Conservation (phyloP, 2,113 vertebrate species). For the Mormyrus iriodes region DNA sequence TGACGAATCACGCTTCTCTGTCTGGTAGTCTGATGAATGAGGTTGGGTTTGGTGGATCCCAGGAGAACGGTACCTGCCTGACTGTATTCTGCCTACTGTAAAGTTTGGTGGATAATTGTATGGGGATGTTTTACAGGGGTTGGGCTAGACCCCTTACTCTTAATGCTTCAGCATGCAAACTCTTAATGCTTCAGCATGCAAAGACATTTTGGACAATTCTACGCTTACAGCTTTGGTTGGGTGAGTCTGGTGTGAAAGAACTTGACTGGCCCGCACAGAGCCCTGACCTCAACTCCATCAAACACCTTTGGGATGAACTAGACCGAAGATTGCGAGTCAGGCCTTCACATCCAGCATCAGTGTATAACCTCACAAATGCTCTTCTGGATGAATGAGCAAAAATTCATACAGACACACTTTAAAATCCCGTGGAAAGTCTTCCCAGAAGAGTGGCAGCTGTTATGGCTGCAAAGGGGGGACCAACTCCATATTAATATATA, state of each 20-base stretch:
- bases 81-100: not conserved
- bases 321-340: too few relatives aligned
- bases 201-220: too few relatives aligned
- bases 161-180: too few relatives aligned
- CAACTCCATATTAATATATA: not conserved
- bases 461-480: not conserved
- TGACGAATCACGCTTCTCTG: not conserved
- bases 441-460: not conserved
- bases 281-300: too few relatives aligned
- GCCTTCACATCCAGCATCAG: not conserved
- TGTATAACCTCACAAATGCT: not conserved
- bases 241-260: too few relatives aligned
- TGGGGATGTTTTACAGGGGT: too few relatives aligned
- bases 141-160: not conserved
- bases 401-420: not conserved
- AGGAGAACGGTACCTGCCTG: not conserved
- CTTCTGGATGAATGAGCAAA: not conserved
- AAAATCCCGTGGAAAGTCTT: not conserved
- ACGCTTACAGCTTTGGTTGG: too few relatives aligned
- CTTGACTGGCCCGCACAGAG: too few relatives aligned
- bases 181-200: too few relatives aligned
- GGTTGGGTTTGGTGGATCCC: not conserved
- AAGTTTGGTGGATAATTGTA: not conserved
- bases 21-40: not conserved
- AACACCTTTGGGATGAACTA: too few relatives aligned